Evolutionary conservation across 2,113 vertebrate species (phyloP).

Genomic region (Macrotis lagotis): DNA sequence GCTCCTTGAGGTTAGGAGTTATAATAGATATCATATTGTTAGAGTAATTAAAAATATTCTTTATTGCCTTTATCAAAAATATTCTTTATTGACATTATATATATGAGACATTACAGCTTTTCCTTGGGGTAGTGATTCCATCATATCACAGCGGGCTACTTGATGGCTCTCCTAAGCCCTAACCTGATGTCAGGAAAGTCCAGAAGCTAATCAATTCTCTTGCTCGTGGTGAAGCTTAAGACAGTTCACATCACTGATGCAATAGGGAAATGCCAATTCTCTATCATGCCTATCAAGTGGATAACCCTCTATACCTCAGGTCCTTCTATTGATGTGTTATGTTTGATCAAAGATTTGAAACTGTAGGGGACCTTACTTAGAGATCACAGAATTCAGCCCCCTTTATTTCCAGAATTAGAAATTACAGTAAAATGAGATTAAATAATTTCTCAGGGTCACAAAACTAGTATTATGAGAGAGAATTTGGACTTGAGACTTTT

Average conservation of each 20-base stretch:
- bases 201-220: background rate
- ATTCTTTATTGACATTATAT: background rate
- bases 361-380: background rate
- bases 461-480: background rate
- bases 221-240: background rate
- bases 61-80: too few relatives aligned
- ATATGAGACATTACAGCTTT: background rate
- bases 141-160: background rate
- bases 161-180: background rate
- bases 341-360: background rate
- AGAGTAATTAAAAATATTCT: background rate
- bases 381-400: background rate
- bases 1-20: background rate
- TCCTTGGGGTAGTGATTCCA: background rate
- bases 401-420: background rate
- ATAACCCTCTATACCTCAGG: background rate
- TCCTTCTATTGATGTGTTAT: background rate
- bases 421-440: background rate
- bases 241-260: background rate
- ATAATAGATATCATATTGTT: background rate
- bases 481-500: background rate
- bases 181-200: background rate
- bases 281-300: background rate
- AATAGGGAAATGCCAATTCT: background rate
- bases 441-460: background rate